Evolutionary conservation across 2,797 vertebrate species (phyloP), one percentile per base, ranked within the genome.

Genomic region (Scomberomorus guttatus): DNA sequence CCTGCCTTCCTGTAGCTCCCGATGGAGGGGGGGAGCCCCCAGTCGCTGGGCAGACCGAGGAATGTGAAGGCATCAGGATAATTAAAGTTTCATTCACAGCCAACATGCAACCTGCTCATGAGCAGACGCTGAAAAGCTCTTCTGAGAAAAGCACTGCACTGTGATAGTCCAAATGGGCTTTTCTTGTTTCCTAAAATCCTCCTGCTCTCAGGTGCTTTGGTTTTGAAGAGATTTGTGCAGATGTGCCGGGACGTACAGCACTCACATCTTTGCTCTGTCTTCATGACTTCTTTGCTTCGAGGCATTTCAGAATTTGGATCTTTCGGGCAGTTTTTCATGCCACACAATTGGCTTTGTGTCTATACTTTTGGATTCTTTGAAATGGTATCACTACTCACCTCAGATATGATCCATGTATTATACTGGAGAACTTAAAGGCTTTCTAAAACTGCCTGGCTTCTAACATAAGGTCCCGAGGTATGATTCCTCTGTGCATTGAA

Each of bases 81-180:
- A 93, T 93, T 93, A 91, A 94, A 93, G 88, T 94, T 93, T 92
- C 80, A 91, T 87, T 88, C 77, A 75, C 76, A 69, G 77, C 75
- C 79, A 85, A 79, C 75, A 79, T 86, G 76, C 81, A 78, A 64
- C 85, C 77, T 84, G 77, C 71, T 81, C 78, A 81, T 37, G 60
- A 79, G 62, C 73, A 70, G 66, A 69, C 50, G 80, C 57, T 81
- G 54, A 50, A 84, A 78, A 80, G 75, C 81, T 64, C 54, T 65
- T 83, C 50, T 27, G 63, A 71, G 84, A 17, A 72, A 60, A 65
- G 66, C 67, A 63, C 29, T 34, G 39, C 72, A 37, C 65, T 72
- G 59, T 65, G 81, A 86, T 71, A 3, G 22, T 79, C 73, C 71
- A 75, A 88, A 88, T 86, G 74, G 84, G 52, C 63, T 91, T 89